Conservation (phyloP, 2,888 invertebrate genomes). For the Drosophila melanosoma region DNA sequence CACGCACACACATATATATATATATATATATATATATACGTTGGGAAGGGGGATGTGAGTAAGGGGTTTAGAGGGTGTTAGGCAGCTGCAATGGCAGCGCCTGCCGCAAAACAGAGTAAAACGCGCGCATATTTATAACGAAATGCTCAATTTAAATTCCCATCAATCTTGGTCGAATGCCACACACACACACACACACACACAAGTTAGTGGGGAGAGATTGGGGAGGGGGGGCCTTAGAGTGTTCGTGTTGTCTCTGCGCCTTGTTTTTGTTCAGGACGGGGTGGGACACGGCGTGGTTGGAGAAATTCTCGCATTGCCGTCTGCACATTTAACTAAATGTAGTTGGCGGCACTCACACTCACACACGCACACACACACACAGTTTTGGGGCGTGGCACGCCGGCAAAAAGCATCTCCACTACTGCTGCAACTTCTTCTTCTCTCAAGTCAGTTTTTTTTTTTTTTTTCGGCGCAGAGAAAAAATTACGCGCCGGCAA, state of each 20-base stretch:
- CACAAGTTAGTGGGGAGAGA: slow-evolving; percentile 11
- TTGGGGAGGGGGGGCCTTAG: background rate
- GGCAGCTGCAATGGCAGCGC: slow-evolving; percentile 43
- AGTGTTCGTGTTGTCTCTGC: slow-evolving; percentile 37
- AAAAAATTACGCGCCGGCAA: slow-evolving; percentile 42
- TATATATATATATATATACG: background rate
- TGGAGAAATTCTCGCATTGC: slow-evolving; percentile 23
- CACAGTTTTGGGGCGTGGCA: slow-evolving; percentile 33
- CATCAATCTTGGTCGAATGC: slow-evolving; percentile 79
- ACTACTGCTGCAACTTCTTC: slow-evolving; percentile 13
- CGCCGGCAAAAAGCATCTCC: slow-evolving; percentile 18
- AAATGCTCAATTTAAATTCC: slow-evolving; percentile 83
- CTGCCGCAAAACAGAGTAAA: slow-evolving; percentile 76
- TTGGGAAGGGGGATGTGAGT: background rate
- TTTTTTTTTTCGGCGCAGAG: background rate
- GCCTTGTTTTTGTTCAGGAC: slow-evolving; percentile 20
- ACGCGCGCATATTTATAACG: slow-evolving; percentile 81
- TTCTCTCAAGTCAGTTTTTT: slow-evolving; percentile 12
- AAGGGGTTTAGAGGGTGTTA: background rate
- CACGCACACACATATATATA: background rate
- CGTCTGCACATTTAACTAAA: slow-evolving; percentile 44
- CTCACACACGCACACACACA: slow-evolving; percentile 4
- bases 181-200: slow-evolving; percentile 45
- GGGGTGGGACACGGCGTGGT: background rate
- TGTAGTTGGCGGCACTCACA: slow-evolving; percentile 40